Evolutionary conservation across 1,140 invertebrate species (phyloP), one percentile per base, ranked within the genome.

Genomic region (Drosophila melanica): DNA sequence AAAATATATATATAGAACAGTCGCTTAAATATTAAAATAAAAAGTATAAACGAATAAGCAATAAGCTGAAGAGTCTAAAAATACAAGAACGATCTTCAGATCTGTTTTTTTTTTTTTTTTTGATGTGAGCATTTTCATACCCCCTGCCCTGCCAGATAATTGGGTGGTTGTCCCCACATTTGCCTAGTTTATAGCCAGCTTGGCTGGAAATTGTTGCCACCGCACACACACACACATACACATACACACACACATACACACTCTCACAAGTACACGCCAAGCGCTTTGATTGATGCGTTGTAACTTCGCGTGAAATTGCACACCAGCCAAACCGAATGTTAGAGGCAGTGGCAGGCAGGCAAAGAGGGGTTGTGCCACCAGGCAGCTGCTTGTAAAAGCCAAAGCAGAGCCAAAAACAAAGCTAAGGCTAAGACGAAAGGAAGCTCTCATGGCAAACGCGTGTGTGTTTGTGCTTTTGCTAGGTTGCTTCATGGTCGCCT

Each of bases 231-330:
- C 5, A n/a, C 18, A 20, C 53, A 41, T 5, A 33, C 23, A 33
- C 48, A 2, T 39, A 23, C 48, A 35, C 20, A 35, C 33, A 54
- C n/a, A 33, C 47, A n/a, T n/a, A n/a, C n/a, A n/a, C n/a, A n/a
- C n/a, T 51, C 16, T 16, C 37, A 69, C 44, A 48, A 10, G 58
- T 35, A 18, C 8, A 27, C 9, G 39, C 62, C 37, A 27, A 42
- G 18, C 48, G 55, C 62, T 87, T 84, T 87, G 84, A 87, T 87
- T 87, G 84, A 89, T 87, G 84, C 84, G 79, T 74, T 84, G 79
- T 69, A 89, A 87, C 76, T 87, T 89, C 72, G 84, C 84, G 79
- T 86, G 76, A 86, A 86, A 87, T 87, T 87, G 82, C 82, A 82
- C 82, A 87, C 82, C 82, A 54, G 75, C 75, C 73, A 81, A 79